Conservation (phyloP, 2,113 vertebrate species). For the Xyliphius kryptos region DNA sequence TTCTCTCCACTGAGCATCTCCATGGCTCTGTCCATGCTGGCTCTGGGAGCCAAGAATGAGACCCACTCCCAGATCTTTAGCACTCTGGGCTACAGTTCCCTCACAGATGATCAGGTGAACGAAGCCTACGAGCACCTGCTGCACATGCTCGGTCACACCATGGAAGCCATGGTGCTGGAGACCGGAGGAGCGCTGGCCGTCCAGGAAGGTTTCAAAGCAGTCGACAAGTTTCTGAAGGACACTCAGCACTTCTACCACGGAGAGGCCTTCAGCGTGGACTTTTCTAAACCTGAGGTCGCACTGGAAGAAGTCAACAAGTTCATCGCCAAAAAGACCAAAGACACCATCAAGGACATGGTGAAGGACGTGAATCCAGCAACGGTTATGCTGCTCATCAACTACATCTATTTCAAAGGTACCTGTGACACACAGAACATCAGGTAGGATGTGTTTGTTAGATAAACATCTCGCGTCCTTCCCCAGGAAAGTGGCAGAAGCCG, state of each 20-base stretch:
- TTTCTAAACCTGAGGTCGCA: constrained; percentile 54
- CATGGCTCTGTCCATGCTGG: constrained; percentile 55
- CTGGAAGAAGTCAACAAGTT: constrained; percentile 59
- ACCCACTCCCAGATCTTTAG: constrained; percentile 59
- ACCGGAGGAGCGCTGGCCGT: constrained; percentile 56
- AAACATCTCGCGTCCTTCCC: background rate
- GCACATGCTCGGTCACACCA: constrained; percentile 48
- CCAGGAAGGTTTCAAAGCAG: constrained; percentile 38
- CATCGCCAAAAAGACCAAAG: constrained; percentile 56
- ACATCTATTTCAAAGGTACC: constrained; percentile 55
- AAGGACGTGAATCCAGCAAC: constrained; percentile 55
- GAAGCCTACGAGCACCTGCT: constrained; percentile 56
- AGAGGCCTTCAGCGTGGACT: constrained; percentile 62
- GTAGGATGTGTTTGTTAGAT: background rate
- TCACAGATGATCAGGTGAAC: constrained; percentile 42
- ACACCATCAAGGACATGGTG: constrained; percentile 65
- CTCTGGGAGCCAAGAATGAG: constrained; percentile 45
- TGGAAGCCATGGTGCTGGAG: constrained; percentile 51
- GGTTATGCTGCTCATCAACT: constrained; percentile 68
- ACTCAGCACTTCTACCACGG: constrained; percentile 47
- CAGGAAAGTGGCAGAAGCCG: constrained; percentile 71
- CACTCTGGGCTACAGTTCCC: constrained; percentile 56
- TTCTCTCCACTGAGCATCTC: constrained; percentile 66
- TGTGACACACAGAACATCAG: constrained; percentile 32
- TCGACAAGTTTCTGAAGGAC: constrained; percentile 49